phyloP scores from a whole-genome alignment of 2,888 invertebrate species.

The Microdon myrmicae region DNA sequence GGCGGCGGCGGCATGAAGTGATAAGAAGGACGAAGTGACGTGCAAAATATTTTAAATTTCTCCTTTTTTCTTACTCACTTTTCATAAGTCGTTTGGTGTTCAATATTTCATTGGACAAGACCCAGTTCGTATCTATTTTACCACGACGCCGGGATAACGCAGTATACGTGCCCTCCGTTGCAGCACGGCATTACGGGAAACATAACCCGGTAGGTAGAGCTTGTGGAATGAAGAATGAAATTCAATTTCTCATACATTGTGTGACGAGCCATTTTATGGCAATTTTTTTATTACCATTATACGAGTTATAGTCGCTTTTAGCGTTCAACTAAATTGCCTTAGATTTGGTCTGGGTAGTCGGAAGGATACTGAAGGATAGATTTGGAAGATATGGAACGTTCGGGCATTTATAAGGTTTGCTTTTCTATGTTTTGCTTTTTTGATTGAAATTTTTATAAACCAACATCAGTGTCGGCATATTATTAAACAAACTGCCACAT shows the following conservation, averaged over 20 bases:
- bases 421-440: not conserved
- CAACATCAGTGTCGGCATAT: too few relatives aligned
- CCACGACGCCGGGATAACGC: too few relatives aligned
- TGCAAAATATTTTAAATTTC: conserved; percentile 50
- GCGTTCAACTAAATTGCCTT: too few relatives aligned
- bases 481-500: too few relatives aligned
- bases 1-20: conserved; percentile 30
- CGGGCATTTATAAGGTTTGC: too few relatives aligned
- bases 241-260: conserved; percentile 47
- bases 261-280: conserved; percentile 17
- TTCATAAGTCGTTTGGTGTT: conserved; percentile 48
- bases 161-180: conserved; percentile 17
- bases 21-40: conserved; percentile 46
- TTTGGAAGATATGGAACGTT: conserved; percentile 9
- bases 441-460: too few relatives aligned
- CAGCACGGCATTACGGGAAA: conserved; percentile 19
- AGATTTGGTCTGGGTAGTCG: too few relatives aligned
- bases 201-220: conserved; percentile 24
- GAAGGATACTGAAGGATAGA: not conserved
- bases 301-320: too few relatives aligned
- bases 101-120: conserved; percentile 51
- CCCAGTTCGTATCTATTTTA: conserved; percentile 43
- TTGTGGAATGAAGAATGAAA: conserved; percentile 45
- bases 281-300: conserved; percentile 1
- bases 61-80: conserved; percentile 25